Conservation (phyloP, 2,797 vertebrate genomes). For the Catostomus latipinnis region DNA sequence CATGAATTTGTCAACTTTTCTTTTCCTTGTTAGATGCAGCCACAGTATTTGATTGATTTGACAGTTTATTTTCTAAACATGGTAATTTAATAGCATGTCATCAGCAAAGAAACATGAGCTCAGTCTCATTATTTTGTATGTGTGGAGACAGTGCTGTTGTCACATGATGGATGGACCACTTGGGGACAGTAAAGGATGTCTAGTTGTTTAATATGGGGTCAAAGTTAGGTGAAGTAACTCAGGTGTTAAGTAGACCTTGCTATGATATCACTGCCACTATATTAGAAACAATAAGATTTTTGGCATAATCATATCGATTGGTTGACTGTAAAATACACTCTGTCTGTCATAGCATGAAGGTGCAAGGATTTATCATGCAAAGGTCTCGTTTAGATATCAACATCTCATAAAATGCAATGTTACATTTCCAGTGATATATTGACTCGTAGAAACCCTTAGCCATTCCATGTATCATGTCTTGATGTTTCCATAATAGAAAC, state of each 20-base stretch:
- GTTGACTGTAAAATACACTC: conserved; percentile 17
- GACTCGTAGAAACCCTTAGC: conserved; percentile 11
- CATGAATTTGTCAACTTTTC: conserved; percentile 4
- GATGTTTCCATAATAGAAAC: conserved; percentile 28
- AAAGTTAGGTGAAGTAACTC: conserved; percentile 18
- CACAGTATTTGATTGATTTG: conserved; percentile 30
- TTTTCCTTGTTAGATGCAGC: background rate
- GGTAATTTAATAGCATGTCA: conserved; percentile 33
- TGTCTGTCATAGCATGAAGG: conserved; percentile 15
- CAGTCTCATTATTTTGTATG: conserved; percentile 29
- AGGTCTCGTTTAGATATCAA: conserved; percentile 31
- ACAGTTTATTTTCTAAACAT: conserved; percentile 1
- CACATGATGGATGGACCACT: conserved; percentile 35
- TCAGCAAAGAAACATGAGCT: conserved; percentile 39
- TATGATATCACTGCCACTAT: conserved; percentile 14
- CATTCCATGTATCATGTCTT: conserved; percentile 4
- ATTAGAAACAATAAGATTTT: conserved; percentile 36
- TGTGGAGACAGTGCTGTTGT: background rate
- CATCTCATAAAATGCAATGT: conserved; percentile 30
- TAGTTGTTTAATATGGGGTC: conserved; percentile 35
- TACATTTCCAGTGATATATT: conserved; percentile 37
- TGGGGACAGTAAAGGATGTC: conserved; percentile 16
- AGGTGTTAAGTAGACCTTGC: conserved; percentile 28
- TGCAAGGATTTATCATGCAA: conserved; percentile 27
- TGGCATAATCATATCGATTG: conserved; percentile 50